These are phyloP conservation scores for Myiozetetes cayanensis DNA, from an alignment of 2,113 vertebrate genomes.

Conservation along the genomic window DNA sequence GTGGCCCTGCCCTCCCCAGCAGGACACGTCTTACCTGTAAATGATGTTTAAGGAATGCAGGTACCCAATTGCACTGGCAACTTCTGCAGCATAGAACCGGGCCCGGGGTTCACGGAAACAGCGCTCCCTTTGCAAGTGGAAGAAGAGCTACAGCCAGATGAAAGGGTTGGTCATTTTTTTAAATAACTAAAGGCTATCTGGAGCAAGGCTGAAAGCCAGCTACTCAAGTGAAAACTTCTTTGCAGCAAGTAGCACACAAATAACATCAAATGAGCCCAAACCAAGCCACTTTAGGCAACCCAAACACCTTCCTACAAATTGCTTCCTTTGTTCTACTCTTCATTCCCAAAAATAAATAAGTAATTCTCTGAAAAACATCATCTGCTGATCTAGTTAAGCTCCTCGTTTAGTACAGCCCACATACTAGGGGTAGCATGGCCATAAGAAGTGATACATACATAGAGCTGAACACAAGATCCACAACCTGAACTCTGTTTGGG, in stretches of 20 bases:
- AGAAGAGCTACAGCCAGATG: slow-evolving; percentile 82
- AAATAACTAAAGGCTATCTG: neutral
- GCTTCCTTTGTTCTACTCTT: neutral
- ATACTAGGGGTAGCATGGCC: neutral
- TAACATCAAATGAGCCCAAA: neutral
- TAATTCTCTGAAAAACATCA: neutral
- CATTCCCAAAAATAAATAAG: neutral
- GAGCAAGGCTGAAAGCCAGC: neutral
- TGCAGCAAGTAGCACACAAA: neutral
- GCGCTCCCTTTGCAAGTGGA: slow-evolving; percentile 92
- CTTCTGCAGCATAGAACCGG: slow-evolving; percentile 90
- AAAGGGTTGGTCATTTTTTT: neutral
- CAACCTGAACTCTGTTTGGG: rapidly evolving
- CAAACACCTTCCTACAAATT: neutral
- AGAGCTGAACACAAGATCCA: neutral
- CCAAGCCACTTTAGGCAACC: neutral
- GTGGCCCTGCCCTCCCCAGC: neutral
- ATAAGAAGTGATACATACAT: neutral
- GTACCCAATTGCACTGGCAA: slow-evolving; percentile 94
- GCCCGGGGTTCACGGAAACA: slow-evolving; percentile 93
- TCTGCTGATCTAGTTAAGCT: neutral
- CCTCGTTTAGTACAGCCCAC: neutral
- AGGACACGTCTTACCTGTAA: slow-evolving; percentile 81
- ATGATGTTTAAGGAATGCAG: slow-evolving; percentile 96
- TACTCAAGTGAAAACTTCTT: neutral